phyloP scores from a whole-genome alignment of 2,113 vertebrate species.

The Perccottus glenii region DNA sequence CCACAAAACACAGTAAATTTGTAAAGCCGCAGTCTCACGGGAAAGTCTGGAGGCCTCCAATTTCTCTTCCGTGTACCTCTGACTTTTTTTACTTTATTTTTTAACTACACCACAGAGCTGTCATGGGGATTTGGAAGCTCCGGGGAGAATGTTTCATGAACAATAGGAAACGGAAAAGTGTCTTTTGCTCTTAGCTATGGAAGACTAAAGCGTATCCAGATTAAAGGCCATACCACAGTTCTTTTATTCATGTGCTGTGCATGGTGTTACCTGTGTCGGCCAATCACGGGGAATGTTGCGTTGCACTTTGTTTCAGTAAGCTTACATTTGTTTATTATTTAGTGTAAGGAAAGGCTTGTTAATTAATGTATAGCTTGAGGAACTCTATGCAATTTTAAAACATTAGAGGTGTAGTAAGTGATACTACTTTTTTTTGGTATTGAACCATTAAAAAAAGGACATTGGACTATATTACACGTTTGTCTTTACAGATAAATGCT shows the following conservation, averaged over 20 bases:
- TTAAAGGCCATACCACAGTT: slow-evolving; percentile 26
- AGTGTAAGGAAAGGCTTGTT: slow-evolving; percentile 14
- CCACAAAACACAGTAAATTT: slow-evolving; percentile 65
- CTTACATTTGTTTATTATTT: slow-evolving; percentile 26
- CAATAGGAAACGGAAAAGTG: slow-evolving; percentile 34
- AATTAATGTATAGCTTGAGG: not conserved
- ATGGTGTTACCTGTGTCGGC: not conserved
- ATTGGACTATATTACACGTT: not conserved
- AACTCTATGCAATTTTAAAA: not conserved
- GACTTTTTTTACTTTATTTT: slow-evolving; percentile 54
- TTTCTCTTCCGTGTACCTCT: slow-evolving; percentile 56
- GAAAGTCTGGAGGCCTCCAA: slow-evolving; percentile 40
- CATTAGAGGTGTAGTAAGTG: not conserved
- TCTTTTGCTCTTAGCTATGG: slow-evolving; percentile 9
- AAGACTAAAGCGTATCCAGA: slow-evolving; percentile 20
- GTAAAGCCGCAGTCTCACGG: slow-evolving; percentile 52
- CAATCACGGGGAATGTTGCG: slow-evolving; percentile 7
- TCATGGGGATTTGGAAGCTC: slow-evolving; percentile 43
- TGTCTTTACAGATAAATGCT: slow-evolving; percentile 27
- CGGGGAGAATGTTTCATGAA: slow-evolving; percentile 29
- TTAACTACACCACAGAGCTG: slow-evolving; percentile 41
- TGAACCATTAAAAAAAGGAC: no score
- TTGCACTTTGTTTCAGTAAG: slow-evolving; percentile 14
- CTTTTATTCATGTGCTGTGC: slow-evolving; percentile 25
- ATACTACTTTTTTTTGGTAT: not conserved